phyloP scores from a whole-genome alignment of 2,888 invertebrate genomes.

The Thecocarcelia acutangulata region DNA sequence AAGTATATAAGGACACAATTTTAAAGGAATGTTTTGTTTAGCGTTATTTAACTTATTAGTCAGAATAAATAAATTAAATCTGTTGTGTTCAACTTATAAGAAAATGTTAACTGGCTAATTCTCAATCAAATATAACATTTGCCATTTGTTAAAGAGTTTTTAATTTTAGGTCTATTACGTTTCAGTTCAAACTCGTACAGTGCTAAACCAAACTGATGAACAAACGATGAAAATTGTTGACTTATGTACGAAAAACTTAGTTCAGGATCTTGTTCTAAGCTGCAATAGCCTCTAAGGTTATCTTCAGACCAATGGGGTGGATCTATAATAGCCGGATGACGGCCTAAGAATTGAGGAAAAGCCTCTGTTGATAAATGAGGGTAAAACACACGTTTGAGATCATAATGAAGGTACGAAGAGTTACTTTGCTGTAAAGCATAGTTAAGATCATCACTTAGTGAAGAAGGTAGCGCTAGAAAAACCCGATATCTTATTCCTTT shows the following conservation, averaged over 20 bases:
- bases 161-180: conserved; percentile 69
- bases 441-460: conserved; percentile 84
- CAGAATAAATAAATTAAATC: background rate
- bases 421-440: conserved; percentile 75
- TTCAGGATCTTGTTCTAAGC: conserved; percentile 72
- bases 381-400: conserved; percentile 85
- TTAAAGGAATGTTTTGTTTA: conserved; percentile 29
- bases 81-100: conserved; percentile 30
- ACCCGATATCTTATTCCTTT: conserved; percentile 84
- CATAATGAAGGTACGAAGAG: conserved; percentile 81
- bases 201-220: conserved; percentile 83
- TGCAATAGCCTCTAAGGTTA: conserved; percentile 77
- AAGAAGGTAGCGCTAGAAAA: conserved; percentile 88
- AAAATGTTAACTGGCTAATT: background rate
- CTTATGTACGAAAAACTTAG: conserved; percentile 75
- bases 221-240: conserved; percentile 79
- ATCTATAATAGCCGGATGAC: conserved; percentile 80
- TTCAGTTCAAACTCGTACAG: conserved; percentile 81
- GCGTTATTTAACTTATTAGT: too few relatives aligned
- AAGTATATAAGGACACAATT: conserved; percentile 6
- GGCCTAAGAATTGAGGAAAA: conserved; percentile 83
- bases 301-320: conserved; percentile 76
- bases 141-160: conserved; percentile 10
- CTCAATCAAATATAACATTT: conserved; percentile 53
- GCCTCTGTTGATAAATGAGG: conserved; percentile 90